These are phyloP conservation scores for Elephas maximus DNA, from an alignment of 2,113 vertebrate species.

Conservation along the genomic window DNA sequence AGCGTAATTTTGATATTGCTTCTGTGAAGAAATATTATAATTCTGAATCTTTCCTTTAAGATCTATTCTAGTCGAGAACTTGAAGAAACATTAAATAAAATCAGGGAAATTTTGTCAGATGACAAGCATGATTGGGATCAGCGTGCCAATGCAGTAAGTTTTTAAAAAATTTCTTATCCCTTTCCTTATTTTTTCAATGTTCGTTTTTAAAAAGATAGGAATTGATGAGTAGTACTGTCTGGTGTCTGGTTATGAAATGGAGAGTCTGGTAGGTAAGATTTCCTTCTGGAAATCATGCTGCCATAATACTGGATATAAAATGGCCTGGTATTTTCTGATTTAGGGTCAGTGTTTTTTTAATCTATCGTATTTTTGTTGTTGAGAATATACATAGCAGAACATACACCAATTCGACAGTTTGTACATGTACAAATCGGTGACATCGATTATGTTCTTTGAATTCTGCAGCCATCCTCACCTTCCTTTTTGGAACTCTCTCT, in stretches of 20 bases:
- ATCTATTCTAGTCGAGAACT: slow-evolving; percentile 98
- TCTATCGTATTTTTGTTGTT: not conserved
- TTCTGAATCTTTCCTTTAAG: slow-evolving; percentile 85
- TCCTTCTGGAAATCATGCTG: slow-evolving; percentile 25
- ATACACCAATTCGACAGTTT: not conserved
- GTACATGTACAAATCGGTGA: not conserved
- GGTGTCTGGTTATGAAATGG: not conserved
- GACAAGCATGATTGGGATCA: slow-evolving; percentile 99
- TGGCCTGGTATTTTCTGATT: not conserved
- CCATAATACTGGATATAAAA: not conserved
- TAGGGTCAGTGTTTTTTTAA: not conserved
- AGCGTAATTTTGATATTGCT: slow-evolving; percentile 25
- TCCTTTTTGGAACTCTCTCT: not conserved
- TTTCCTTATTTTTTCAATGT: not conserved
- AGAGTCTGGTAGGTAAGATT: not conserved
- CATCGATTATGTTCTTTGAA: not conserved
- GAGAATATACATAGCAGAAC: not conserved
- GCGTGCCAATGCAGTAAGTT: slow-evolving; percentile 93
- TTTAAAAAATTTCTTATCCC: slow-evolving; percentile 5
- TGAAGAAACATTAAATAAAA: slow-evolving; percentile 99
- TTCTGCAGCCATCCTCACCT: not conserved
- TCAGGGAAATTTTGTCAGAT: slow-evolving; percentile 98
- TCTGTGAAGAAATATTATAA: slow-evolving; percentile 45
- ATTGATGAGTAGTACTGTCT: not conserved
- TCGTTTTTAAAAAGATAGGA: not conserved